A percentile compares a stretch with the other conserved stretches of the same genome.
These are phyloP conservation scores for Ameiurus melas DNA, from an alignment of 2,113 vertebrate species.

Conservation along the genomic window DNA sequence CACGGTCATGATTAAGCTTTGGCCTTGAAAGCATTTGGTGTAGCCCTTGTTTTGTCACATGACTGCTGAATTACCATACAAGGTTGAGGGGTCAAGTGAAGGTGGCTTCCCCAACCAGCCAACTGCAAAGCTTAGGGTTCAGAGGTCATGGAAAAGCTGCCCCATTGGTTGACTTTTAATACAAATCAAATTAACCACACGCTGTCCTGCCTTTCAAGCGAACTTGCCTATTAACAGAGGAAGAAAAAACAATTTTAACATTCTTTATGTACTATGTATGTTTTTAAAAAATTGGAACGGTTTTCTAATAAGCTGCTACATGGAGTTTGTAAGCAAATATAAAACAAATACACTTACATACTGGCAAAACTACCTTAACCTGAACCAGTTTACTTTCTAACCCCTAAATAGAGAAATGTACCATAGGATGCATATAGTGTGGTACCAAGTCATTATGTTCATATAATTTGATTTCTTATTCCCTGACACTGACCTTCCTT, in stretches of 20 bases:
- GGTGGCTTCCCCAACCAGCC: constrained; percentile 67
- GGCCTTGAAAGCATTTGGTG: constrained; percentile 54
- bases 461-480: constrained; percentile 63
- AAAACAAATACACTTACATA: neutral
- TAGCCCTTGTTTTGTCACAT: constrained; percentile 50
- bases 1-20: constrained; percentile 24
- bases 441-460: constrained; percentile 16
- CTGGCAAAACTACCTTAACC: neutral
- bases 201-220: constrained; percentile 47
- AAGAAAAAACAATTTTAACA: neutral
- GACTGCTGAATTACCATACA: constrained; percentile 61
- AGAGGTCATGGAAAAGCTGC: constrained; percentile 70
- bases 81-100: constrained; percentile 69
- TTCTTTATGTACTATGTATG: neutral
- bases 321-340: neutral
- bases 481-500: constrained; percentile 68
- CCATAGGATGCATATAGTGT: neutral
- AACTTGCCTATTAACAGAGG: constrained; percentile 16
- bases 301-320: neutral
- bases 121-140: constrained; percentile 71
- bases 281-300: neutral
- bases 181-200: constrained; percentile 70
- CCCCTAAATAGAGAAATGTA: neutral
- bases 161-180: constrained; percentile 65
- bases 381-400: neutral